Base-by-base conservation (phyloP, 2,797 vertebrate species). In the Fundulus diaphanus region DNA sequence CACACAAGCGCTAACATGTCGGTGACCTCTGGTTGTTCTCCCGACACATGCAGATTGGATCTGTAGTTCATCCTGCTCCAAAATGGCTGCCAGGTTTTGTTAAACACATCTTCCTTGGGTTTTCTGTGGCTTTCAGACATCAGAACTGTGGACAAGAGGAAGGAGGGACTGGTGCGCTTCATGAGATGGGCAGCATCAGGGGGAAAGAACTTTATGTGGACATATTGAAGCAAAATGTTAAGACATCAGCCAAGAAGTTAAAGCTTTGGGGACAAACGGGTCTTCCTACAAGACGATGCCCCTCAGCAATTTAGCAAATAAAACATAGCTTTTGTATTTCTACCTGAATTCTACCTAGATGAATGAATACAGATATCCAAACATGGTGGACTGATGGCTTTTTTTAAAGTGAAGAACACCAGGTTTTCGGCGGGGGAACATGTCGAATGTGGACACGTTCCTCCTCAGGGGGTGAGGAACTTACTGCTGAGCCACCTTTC, bases 401-500 rank as follows among this genome's bases (percentile, higher is more conserved):
- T 18, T n/a, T n/a, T n/a, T n/a, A n/a, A n/a, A 37, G 59, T 22
- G 29, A 59, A 59, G 16, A 59, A 7, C 54, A 57, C 12, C 29
- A 61, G 18, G 56, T 57, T 8, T 3, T 20, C 18, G 1, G 57
- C 20, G 2, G 31, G 20, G 7, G 57, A 33, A 51, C 48, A 1
- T 22, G 18, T 8, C 22, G 48, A 51, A 51, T 46, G 44, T 46
- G 44, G n/a, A 57, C 56, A 57, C 11, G 57, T 61, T 51, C 6
- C n/a, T 40, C 8, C 1, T n/a, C 11, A n/a, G 42, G 49, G 20
- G 37, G 7, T 33, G 24, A 1, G 18, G 22, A 76, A 94, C 95
- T 94, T 76, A 96, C 95, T 96, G 88, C 89, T 93, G 1, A 95
- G 89, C 94, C 95, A 96, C 0, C 86, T 40, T 9, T 96, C 93